Conservation (phyloP, 2,113 vertebrate genomes). For the Gavialis gangeticus region DNA sequence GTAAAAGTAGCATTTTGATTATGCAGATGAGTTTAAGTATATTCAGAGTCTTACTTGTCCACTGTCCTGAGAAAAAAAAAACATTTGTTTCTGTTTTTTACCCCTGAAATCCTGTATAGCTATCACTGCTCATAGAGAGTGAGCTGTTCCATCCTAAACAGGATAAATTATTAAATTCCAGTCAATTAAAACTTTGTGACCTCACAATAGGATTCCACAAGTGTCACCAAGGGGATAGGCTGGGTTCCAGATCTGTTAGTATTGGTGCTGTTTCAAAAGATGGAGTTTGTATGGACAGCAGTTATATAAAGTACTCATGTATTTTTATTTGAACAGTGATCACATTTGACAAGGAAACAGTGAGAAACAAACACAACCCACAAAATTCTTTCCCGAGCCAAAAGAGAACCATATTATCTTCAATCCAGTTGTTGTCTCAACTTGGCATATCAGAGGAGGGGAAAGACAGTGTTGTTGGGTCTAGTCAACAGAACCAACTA, state of each 20-base stretch:
- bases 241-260: background rate
- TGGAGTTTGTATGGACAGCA: background rate
- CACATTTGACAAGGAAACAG: background rate
- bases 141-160: background rate
- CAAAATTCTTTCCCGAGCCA: accelerated
- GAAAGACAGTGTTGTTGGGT: background rate
- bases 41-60: background rate
- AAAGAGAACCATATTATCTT: background rate
- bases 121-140: background rate
- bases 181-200: background rate
- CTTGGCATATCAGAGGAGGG: no score
- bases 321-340: background rate
- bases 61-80: background rate
- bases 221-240: background rate
- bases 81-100: background rate
- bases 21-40: background rate
- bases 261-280: background rate
- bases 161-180: background rate
- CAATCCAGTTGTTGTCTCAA: background rate
- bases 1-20: slow-evolving; percentile 11
- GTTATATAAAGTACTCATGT: background rate
- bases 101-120: background rate
- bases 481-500: background rate
- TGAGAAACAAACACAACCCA: accelerated
- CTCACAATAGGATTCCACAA: background rate